phyloP scores from a whole-genome alignment of 2,113 vertebrate species.

The Hydrochoerus hydrochaeris region DNA sequence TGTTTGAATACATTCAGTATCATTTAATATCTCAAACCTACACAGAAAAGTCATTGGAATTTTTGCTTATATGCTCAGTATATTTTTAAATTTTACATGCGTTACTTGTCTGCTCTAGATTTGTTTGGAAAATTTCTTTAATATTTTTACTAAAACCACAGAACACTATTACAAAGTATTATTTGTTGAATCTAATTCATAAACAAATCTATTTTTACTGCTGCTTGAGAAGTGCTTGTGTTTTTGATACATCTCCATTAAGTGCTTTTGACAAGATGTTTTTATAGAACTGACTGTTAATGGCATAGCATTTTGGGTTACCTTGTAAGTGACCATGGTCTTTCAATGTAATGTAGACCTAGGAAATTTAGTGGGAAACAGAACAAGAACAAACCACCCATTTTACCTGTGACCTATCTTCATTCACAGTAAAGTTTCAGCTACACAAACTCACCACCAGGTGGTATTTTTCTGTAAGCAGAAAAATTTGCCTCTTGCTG shows the following conservation, averaged over 20 bases:
- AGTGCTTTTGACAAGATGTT: constrained; percentile 53
- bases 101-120: constrained; percentile 51
- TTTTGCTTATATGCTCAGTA: constrained; percentile 27
- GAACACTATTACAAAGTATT: constrained; percentile 61
- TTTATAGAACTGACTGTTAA: neutral
- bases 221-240: constrained; percentile 58
- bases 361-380: neutral
- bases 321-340: neutral
- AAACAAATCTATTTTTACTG: constrained; percentile 59
- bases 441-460: constrained; percentile 8
- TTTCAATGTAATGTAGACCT: neutral
- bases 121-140: constrained; percentile 65
- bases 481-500: neutral
- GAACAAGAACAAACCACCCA: neutral
- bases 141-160: constrained; percentile 66
- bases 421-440: neutral
- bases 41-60: constrained; percentile 33
- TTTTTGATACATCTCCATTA: constrained; percentile 62
- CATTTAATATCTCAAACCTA: constrained; percentile 26
- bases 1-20: constrained; percentile 28
- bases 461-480: constrained; percentile 19
- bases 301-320: neutral
- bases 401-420: constrained; percentile 17
- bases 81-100: constrained; percentile 56
- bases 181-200: constrained; percentile 69